Evolutionary conservation across 2,888 invertebrate species (phyloP).

Genomic region (Chaetoderma sp.): DNA sequence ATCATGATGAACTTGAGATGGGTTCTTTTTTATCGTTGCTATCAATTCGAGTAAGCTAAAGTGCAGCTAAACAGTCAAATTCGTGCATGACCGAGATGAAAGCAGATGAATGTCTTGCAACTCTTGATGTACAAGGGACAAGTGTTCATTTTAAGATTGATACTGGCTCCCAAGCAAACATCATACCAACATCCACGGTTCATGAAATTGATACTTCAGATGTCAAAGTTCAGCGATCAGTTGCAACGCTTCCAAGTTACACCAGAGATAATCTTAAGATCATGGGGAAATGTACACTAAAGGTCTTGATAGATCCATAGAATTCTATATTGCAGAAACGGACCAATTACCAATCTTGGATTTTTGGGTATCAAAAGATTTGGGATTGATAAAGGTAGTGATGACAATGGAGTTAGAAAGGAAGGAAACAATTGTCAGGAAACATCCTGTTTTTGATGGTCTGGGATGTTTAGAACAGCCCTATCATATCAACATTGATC

Average conservation of each 20-base stretch:
- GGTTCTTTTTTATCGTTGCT: neutral
- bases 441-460: too few species aligned
- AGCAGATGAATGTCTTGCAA: neutral
- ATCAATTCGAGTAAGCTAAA: too few species aligned
- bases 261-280: neutral
- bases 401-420: too few species aligned
- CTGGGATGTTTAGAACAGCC: neutral
- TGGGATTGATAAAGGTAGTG: neutral
- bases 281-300: neutral
- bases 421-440: too few species aligned
- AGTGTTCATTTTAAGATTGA: neutral
- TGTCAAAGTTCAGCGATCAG: neutral
- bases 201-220: neutral
- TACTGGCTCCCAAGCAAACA: too few species aligned
- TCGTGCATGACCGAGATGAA: neutral
- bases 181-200: too few species aligned
- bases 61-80: too few species aligned
- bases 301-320: neutral
- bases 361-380: neutral
- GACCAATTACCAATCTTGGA: neutral
- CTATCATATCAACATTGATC: constrained; percentile 1
- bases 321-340: neutral
- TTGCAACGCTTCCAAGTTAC: neutral
- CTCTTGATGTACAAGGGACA: neutral
- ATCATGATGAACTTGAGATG: neutral